Conservation (phyloP, 2,797 vertebrate genomes). For the Tympanoctomys barrerae region DNA sequence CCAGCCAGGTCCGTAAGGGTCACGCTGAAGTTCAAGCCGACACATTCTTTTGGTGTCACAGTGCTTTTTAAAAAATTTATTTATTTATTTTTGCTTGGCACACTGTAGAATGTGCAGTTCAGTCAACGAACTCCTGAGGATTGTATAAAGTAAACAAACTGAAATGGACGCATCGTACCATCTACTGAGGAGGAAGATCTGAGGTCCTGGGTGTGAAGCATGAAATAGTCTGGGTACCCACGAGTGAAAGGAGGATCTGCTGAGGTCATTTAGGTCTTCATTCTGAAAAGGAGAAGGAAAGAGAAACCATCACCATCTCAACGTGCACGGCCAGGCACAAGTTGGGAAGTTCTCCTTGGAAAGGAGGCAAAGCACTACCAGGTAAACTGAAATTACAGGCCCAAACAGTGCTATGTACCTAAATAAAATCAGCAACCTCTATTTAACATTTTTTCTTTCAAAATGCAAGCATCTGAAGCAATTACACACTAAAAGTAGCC, state of each 20-base stretch:
- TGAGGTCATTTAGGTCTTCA: conserved; percentile 91
- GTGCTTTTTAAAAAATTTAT: conserved; percentile 87
- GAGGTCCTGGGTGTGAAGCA: conserved; percentile 91
- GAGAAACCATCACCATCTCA: conserved; percentile 69
- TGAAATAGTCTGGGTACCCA: conserved; percentile 91
- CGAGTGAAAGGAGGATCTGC: conserved; percentile 90
- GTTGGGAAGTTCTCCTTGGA: not conserved
- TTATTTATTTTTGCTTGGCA: conserved; percentile 87
- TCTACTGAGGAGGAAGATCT: conserved; percentile 89
- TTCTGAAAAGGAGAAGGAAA: conserved; percentile 88
- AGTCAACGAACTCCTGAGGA: conserved; percentile 93
- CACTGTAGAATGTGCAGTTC: conserved; percentile 90
- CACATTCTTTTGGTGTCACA: conserved; percentile 91
- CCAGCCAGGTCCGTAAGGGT: conserved; percentile 88
- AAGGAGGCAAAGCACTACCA: not conserved
- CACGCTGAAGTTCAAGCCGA: conserved; percentile 87
- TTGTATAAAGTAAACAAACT: conserved; percentile 92
- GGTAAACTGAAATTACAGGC: not conserved
- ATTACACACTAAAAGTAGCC: conserved; percentile 56
- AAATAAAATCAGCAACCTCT: conserved; percentile 50
- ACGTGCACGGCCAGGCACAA: conserved; percentile 43
- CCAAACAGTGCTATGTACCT: conserved; percentile 15
- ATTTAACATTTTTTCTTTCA: conserved; percentile 50
- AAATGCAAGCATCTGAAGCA: conserved; percentile 62
- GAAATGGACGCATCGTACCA: conserved; percentile 91